These are phyloP conservation scores for Budorcas taxicolor DNA, from an alignment of 2,113 vertebrate species.

Conservation along the genomic window DNA sequence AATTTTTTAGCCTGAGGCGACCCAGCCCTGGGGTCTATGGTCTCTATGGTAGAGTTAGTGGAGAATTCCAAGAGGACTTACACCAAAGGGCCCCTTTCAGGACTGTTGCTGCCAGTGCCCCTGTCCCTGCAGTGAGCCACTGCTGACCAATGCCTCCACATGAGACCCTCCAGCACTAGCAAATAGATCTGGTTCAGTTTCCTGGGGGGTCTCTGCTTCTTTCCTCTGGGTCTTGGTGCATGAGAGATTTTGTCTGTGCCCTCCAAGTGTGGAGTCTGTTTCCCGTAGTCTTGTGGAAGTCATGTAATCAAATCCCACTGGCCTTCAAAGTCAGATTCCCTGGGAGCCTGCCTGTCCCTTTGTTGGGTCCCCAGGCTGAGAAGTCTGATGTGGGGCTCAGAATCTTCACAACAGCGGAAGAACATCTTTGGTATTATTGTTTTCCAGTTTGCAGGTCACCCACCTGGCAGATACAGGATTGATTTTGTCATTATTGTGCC, in stretches of 20 bases:
- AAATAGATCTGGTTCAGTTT: not conserved
- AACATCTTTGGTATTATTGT: not conserved
- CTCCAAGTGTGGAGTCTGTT: not conserved
- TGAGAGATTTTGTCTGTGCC: not conserved
- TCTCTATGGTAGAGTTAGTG: not conserved
- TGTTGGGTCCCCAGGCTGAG: not conserved
- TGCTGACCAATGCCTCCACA: not conserved
- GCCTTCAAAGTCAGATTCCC: not conserved
- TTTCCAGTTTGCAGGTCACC: not conserved
- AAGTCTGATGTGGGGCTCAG: not conserved
- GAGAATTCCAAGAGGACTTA: not conserved
- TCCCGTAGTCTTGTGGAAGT: not conserved
- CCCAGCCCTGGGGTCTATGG: not conserved
- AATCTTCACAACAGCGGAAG: not conserved
- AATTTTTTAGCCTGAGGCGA: not conserved
- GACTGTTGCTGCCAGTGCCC: not conserved
- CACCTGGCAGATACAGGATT: not conserved
- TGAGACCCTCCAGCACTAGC: not conserved
- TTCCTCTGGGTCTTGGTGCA: not conserved
- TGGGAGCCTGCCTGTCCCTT: not conserved
- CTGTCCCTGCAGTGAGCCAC: not conserved
- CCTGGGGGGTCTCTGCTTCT: not conserved
- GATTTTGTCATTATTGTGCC: not conserved
- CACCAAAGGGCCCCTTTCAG: not conserved
- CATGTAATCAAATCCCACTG: not conserved